phyloP scores from a whole-genome alignment of 2,797 vertebrate genomes.

The Anas bahamensis region DNA sequence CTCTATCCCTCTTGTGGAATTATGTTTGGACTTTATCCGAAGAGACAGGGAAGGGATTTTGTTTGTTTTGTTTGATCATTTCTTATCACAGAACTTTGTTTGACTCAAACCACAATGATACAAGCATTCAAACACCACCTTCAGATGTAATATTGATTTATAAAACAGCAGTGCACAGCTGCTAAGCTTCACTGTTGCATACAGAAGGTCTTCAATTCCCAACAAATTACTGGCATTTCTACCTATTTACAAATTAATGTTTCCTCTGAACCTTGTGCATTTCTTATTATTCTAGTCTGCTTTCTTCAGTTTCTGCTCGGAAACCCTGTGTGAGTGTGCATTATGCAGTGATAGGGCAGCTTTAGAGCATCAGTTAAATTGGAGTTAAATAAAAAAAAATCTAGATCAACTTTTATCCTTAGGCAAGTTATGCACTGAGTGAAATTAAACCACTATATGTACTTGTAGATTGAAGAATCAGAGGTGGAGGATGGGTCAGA shows the following conservation, averaged over 20 bases:
- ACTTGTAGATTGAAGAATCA: constrained; percentile 80
- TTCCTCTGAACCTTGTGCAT: constrained; percentile 62
- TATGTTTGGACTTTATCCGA: constrained; percentile 72
- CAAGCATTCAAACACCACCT: constrained; percentile 74
- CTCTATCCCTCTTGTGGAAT: constrained; percentile 71
- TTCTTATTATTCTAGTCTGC: constrained; percentile 73
- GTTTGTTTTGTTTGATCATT: constrained; percentile 79
- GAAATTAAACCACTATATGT: constrained; percentile 81
- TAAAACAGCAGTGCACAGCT: constrained; percentile 75
- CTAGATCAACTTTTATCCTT: constrained; percentile 84
- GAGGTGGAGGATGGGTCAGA: constrained; percentile 83
- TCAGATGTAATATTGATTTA: constrained; percentile 77
- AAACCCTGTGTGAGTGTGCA: constrained; percentile 50
- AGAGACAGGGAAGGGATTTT: constrained; percentile 59
- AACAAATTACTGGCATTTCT: constrained; percentile 75
- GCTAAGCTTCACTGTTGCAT: constrained; percentile 68
- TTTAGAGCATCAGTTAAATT: constrained; percentile 80
- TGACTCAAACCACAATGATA: constrained; percentile 75
- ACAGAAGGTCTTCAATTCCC: constrained; percentile 76
- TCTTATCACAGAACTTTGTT: constrained; percentile 77
- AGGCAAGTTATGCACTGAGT: constrained; percentile 82
- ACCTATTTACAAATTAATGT: constrained; percentile 79
- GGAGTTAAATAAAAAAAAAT: constrained; percentile 80
- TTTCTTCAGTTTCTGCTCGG: constrained; percentile 68
- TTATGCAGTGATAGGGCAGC: constrained; percentile 50